Base-by-base conservation (phyloP, 2,888 invertebrate genomes). In the Ctenicera cuprea region DNA sequence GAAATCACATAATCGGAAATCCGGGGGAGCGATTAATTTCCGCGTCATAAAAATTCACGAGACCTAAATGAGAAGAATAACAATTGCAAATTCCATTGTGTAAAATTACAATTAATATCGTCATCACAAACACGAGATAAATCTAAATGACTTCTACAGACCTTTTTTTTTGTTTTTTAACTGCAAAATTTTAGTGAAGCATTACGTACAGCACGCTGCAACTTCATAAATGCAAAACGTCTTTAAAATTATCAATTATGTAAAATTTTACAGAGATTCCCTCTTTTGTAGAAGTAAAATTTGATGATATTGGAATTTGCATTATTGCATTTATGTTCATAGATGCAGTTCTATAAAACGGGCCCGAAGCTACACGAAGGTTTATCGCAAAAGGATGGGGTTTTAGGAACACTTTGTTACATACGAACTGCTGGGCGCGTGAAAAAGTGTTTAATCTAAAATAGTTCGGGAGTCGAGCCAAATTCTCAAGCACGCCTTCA, bases 1-100 rank as follows among this genome's bases (percentile, higher is more conserved):
- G 61, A 41, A 69, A 62, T 65, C 57, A 65, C 64, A 59, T 57
- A 71, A 65, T 62, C 66, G 72, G 72, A 72, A 72, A 67, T 72
- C 72, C 72, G 67, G 72, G 50, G 18, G 33, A 66, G 43, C 38
- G 30, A 61, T 72, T 72, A 66, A 67, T 72, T 62, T 72, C 67
- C 72, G 72, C 61, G 30, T 41, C 61, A 62, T 72, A 61, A 72
- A 72, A 66, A 67, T 45, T 48, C 52, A 52, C 41, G 59, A 52
- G 16, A 20, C 33, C 18, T 20, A 65, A 71, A 38, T 18, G 65
- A 59, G 43, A 63, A 43, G 45, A 71, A 45, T 37, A 64, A 52
- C 59, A 38, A 65, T 50, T 50, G 38, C 48, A 22, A n/a, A n/a
- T n/a, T n/a, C n/a, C n/a, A n/a, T n/a, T n/a, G n/a, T n/a, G n/a